Evolutionary conservation across 2,888 invertebrate species (phyloP).

Genomic region (Pollenia griseotomentosa): DNA sequence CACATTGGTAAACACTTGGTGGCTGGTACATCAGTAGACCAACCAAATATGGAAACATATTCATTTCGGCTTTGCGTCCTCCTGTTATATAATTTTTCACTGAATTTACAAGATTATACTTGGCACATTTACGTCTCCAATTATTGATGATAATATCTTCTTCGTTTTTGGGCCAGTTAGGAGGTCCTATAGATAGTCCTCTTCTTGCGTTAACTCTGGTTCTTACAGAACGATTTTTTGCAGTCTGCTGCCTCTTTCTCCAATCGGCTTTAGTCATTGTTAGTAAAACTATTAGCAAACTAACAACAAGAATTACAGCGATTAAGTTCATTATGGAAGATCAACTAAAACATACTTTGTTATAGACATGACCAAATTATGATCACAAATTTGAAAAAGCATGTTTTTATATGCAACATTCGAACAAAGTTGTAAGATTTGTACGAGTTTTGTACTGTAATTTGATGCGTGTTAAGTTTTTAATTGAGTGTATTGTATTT

Average conservation of each 20-base stretch:
- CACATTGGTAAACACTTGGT: constrained; percentile 77
- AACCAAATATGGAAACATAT: constrained; percentile 81
- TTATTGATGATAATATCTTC: constrained; percentile 64
- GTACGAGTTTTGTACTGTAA: neutral
- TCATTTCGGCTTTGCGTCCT: constrained; percentile 79
- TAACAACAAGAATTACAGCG: neutral
- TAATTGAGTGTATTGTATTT: neutral
- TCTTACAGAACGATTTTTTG: constrained; percentile 25
- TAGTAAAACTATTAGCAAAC: neutral
- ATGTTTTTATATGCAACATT: constrained; percentile 53
- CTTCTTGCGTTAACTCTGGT: neutral
- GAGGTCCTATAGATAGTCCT: neutral
- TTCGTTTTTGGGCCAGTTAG: constrained; percentile 28
- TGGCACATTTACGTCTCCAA: constrained; percentile 70
- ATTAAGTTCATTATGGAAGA: constrained; percentile 22
- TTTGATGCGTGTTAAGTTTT: constrained; percentile 6
- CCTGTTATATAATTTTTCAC: constrained; percentile 78
- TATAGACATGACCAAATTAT: neutral
- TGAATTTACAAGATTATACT: constrained; percentile 58
- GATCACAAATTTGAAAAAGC: constrained; percentile 13
- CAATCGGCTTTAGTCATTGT: constrained; percentile 18
- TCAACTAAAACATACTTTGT: neutral
- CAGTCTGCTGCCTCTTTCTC: constrained; percentile 1
- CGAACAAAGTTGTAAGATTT: neutral
- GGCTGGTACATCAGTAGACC: constrained; percentile 78